phyloP scores from a whole-genome alignment of 2,797 vertebrate species.

The Trachops cirrhosus region DNA sequence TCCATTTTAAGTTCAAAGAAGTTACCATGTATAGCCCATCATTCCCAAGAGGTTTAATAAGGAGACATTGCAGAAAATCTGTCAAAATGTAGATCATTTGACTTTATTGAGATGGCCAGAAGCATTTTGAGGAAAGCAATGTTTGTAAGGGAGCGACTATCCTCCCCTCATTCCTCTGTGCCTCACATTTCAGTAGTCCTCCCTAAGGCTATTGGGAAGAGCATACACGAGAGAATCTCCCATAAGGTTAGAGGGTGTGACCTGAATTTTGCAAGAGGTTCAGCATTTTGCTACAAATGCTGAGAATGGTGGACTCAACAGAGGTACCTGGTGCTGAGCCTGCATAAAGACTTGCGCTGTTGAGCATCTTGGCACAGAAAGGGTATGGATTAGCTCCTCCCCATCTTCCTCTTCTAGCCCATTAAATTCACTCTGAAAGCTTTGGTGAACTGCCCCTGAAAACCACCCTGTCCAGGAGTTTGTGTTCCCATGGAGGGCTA shows the following conservation, averaged over 20 bases:
- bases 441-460: not conserved
- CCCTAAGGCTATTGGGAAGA: not conserved
- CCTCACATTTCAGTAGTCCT: not conserved
- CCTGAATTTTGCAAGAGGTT: not conserved
- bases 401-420: not conserved
- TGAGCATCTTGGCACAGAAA: not conserved
- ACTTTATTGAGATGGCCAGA: not conserved
- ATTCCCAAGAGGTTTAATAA: not conserved
- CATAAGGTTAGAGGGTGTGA: not conserved
- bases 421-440: not conserved
- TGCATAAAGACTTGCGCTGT: not conserved
- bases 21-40: not conserved
- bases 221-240: not conserved
- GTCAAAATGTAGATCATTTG: not conserved
- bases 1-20: slow-evolving; percentile 9
- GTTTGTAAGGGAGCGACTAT: not conserved
- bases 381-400: not conserved
- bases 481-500: not conserved
- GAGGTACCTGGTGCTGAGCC: not conserved
- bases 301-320: not conserved
- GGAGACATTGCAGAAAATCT: not conserved
- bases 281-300: not conserved
- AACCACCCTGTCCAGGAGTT: not conserved
- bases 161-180: not conserved
- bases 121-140: not conserved